phyloP scores from a whole-genome alignment of 2,797 vertebrate genomes.

The Ctenosaura bakeri region DNA sequence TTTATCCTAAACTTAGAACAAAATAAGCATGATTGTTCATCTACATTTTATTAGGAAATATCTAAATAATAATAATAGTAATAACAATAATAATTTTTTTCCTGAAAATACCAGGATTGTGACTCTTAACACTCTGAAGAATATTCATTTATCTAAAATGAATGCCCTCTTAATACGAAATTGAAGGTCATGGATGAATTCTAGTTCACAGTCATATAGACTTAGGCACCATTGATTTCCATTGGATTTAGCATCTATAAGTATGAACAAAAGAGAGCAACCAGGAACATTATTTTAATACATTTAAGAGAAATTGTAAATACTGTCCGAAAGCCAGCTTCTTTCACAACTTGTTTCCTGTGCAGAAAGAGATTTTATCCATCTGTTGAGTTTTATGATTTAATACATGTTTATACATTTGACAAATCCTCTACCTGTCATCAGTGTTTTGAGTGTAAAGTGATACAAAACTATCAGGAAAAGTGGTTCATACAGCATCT shows the following conservation, averaged over 20 bases:
- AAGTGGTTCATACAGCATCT: background rate
- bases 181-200: background rate
- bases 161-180: background rate
- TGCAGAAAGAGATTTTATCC: background rate
- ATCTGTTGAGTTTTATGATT: constrained; percentile 5
- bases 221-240: constrained; percentile 16
- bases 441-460: background rate
- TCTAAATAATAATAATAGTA: too few relatives aligned
- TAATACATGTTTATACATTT: background rate
- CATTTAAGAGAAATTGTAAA: background rate
- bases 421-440: background rate
- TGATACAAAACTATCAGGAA: too few relatives aligned
- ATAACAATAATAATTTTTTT: too few relatives aligned
- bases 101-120: background rate
- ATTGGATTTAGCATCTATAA: constrained; percentile 7
- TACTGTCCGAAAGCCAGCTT: background rate
- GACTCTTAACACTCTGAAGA: background rate
- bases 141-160: background rate
- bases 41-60: background rate
- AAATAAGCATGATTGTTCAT: background rate
- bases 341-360: background rate
- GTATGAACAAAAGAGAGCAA: background rate
- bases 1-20: background rate
- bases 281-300: background rate
- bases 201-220: background rate